Evolutionary conservation across 2,888 invertebrate genomes (phyloP).

Genomic region (Caenorhabditis panamensis): DNA sequence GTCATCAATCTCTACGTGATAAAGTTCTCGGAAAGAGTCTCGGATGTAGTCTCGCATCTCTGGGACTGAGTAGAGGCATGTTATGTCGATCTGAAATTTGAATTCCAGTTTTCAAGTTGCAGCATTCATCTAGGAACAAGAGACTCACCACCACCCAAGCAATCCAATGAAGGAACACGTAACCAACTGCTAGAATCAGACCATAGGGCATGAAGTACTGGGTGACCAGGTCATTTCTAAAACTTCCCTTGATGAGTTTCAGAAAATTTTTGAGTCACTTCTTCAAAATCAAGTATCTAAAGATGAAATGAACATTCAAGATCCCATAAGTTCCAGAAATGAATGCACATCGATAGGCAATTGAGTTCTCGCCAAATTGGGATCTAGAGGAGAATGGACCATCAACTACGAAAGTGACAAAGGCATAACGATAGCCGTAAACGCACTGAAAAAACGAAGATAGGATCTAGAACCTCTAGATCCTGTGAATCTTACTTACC

Average conservation of each 20-base stretch:
- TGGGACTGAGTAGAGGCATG: background rate
- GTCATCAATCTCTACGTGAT: constrained; percentile 5
- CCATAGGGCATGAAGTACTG: background rate
- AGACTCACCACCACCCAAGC: constrained; percentile 14
- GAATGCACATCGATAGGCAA: background rate
- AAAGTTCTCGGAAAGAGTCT: background rate
- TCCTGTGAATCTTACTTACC: constrained; percentile 1
- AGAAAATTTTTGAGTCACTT: too few species aligned
- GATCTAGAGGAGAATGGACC: constrained; percentile 7
- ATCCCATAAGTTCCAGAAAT: background rate
- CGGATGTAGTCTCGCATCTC: constrained; percentile 25
- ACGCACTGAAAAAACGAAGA: constrained; percentile 5
- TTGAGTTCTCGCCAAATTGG: background rate
- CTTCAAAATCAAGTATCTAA: background rate
- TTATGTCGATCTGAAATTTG: background rate
- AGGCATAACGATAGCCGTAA: constrained; percentile 15
- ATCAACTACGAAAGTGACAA: constrained; percentile 11
- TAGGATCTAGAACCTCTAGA: background rate
- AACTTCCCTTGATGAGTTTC: too few species aligned
- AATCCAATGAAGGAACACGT: background rate
- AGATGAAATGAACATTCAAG: background rate
- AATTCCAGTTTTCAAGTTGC: too few species aligned
- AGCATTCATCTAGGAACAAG: too few species aligned
- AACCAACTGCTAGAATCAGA: background rate
- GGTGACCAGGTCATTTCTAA: too few species aligned